These are phyloP conservation scores for Yponomeuta malinellus DNA, from an alignment of 2,888 invertebrate species.

Conservation along the genomic window DNA sequence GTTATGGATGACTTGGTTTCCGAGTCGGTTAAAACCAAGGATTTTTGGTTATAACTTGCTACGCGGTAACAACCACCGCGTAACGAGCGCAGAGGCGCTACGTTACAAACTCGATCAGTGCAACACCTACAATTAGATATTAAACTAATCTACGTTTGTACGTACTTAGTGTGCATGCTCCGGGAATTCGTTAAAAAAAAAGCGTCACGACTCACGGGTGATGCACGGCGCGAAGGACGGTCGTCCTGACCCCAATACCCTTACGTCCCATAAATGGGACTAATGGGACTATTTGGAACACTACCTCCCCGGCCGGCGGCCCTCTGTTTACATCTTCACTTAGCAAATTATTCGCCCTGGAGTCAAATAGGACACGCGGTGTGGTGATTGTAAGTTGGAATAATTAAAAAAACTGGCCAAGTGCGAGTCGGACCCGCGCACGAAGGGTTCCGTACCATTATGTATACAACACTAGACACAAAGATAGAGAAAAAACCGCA, in stretches of 20 bases:
- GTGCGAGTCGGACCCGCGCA: no score
- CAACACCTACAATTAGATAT: no score
- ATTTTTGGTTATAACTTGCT: no score
- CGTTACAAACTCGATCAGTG: no score
- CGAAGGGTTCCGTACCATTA: no score
- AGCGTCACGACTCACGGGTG: conserved; percentile 3
- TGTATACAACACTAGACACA: no score
- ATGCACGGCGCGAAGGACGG: conserved; percentile 41
- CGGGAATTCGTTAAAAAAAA: neutral
- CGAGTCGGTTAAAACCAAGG: no score
- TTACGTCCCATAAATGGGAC: conserved; percentile 52
- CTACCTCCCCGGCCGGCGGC: conserved; percentile 35
- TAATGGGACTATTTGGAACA: conserved; percentile 54
- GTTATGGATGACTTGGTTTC: no score
- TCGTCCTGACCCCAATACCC: conserved; percentile 52
- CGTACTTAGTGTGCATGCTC: neutral
- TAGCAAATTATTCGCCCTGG: conserved; percentile 15
- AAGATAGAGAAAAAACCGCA: no score
- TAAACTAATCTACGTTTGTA: neutral
- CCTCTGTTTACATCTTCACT: conserved; percentile 38
- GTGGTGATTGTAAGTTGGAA: neutral
- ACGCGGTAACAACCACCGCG: no score
- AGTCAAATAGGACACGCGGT: neutral
- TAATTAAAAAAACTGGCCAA: no score
- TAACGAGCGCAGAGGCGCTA: no score